Conservation (phyloP, 2,797 vertebrate genomes). For the Chromobotia macracanthus region DNA sequence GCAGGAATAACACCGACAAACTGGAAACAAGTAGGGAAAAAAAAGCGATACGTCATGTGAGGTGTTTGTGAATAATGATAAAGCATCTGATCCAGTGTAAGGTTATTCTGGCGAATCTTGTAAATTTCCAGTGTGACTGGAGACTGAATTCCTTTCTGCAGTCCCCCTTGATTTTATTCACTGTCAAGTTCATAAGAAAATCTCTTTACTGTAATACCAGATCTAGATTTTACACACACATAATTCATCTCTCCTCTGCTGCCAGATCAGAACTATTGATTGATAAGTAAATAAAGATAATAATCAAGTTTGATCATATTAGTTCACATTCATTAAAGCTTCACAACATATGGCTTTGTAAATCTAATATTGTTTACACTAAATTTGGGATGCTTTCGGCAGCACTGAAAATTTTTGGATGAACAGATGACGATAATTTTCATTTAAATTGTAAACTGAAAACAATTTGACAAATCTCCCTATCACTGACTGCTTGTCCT, state of each 20-base stretch:
- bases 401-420: background rate
- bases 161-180: conserved; percentile 54
- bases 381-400: background rate
- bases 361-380: background rate
- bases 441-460: no score
- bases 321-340: conserved; percentile 11
- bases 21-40: conserved; percentile 18
- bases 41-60: background rate
- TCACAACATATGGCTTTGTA: conserved; percentile 2
- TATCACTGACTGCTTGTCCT: background rate
- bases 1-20: conserved; percentile 2
- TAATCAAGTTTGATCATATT: conserved; percentile 30
- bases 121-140: conserved; percentile 67
- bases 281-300: background rate
- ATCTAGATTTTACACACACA: conserved; percentile 62
- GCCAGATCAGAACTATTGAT: conserved; percentile 33
- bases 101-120: conserved; percentile 55
- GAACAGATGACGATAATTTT: no score
- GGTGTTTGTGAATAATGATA: conserved; percentile 58
- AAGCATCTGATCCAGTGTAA: conserved; percentile 66
- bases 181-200: conserved; percentile 30
- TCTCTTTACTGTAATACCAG: conserved; percentile 57
- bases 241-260: conserved; percentile 48
- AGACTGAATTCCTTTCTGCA: conserved; percentile 59
- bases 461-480: no score